Evolutionary conservation across 2,113 vertebrate species (phyloP).

Genomic region (Apaloderma vittatum): DNA sequence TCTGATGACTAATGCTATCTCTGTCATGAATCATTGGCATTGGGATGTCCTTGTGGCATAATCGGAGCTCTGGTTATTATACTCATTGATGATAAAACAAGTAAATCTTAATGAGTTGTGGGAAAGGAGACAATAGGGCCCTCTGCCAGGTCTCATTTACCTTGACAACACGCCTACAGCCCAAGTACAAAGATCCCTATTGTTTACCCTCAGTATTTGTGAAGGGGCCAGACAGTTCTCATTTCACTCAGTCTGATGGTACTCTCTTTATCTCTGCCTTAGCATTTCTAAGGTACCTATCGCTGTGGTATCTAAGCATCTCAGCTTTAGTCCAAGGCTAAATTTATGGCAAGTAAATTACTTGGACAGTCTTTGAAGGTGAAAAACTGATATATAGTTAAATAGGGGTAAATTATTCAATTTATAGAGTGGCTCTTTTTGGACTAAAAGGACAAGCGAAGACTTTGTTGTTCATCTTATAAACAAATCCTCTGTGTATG

Average conservation of each 20-base stretch:
- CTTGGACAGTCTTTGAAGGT: conserved; percentile 62
- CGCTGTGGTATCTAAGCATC: conserved; percentile 41
- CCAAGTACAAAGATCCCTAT: conserved; percentile 73
- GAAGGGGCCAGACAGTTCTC: conserved; percentile 62
- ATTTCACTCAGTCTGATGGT: conserved; percentile 41
- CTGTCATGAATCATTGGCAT: conserved; percentile 57
- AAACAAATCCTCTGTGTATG: conserved; percentile 36
- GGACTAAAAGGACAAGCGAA: conserved; percentile 41
- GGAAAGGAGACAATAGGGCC: conserved; percentile 71
- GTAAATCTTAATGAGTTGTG: conserved; percentile 76
- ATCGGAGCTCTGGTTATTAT: conserved; percentile 67
- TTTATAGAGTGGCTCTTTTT: conserved; percentile 41
- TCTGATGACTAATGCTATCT: neutral
- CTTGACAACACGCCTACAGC: conserved; percentile 79
- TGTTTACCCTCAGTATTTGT: conserved; percentile 61
- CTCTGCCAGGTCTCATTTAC: conserved; percentile 74
- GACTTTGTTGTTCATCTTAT: conserved; percentile 48
- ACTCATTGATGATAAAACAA: conserved; percentile 71
- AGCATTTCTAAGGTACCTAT: conserved; percentile 61
- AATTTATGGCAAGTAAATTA: conserved; percentile 58
- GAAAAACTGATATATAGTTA: conserved; percentile 61
- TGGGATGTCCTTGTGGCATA: conserved; percentile 71
- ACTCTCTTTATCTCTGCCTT: conserved; percentile 49
- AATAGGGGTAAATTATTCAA: conserved; percentile 25
- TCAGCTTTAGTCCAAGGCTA: conserved; percentile 59